phyloP scores from a whole-genome alignment of 2,888 invertebrate species.

The Drosophila imparisetae region DNA sequence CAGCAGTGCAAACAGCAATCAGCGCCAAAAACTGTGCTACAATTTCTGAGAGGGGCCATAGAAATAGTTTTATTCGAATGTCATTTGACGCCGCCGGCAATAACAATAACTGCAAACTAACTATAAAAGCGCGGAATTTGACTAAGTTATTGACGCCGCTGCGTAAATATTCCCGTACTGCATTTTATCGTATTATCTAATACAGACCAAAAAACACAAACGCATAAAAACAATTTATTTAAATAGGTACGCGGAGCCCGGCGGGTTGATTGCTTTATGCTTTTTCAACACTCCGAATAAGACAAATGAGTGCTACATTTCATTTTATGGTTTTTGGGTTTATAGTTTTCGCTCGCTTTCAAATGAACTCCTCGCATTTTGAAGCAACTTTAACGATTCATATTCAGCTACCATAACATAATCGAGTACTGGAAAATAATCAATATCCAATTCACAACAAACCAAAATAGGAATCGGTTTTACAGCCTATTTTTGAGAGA shows the following conservation, averaged over 20 bases:
- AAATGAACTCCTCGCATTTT: background rate
- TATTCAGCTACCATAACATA: too few species aligned
- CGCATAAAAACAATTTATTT: constrained; percentile 19
- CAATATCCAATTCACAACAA: background rate
- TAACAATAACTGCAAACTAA: constrained; percentile 30
- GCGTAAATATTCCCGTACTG: constrained; percentile 58
- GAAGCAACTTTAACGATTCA: background rate
- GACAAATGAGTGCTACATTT: background rate
- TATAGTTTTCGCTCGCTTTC: background rate
- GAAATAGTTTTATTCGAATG: constrained; percentile 67
- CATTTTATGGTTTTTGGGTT: background rate
- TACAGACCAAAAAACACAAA: constrained; percentile 9
- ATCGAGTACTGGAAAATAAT: background rate
- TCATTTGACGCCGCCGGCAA: constrained; percentile 20
- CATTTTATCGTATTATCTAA: constrained; percentile 64
- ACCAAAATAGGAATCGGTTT: background rate
- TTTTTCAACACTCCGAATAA: constrained; percentile 1
- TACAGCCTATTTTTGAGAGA: background rate
- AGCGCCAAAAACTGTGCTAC: constrained; percentile 55
- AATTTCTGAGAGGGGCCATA: constrained; percentile 45
- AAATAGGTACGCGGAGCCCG: background rate
- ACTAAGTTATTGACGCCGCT: constrained; percentile 53
- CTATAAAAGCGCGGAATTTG: constrained; percentile 32
- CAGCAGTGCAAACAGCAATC: constrained; percentile 61
- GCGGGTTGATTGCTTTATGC: constrained; percentile 5